phyloP scores from a whole-genome alignment of 1,140 invertebrate species.

The Carposina sasakii region DNA sequence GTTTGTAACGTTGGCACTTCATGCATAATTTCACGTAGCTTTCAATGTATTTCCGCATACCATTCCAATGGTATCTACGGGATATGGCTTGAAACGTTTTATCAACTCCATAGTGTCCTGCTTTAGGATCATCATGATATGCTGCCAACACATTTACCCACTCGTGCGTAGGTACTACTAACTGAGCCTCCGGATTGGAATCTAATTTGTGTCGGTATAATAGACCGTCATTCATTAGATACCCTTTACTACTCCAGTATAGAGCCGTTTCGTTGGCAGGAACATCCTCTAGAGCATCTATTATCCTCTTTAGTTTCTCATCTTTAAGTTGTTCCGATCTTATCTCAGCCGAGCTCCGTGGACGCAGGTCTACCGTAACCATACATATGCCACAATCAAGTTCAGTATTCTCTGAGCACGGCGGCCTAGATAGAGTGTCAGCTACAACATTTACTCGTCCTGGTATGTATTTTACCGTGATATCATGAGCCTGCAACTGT shows the following conservation, averaged over 20 bases:
- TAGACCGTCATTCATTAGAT: conserved; percentile 13
- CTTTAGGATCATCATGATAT: conserved; percentile 35
- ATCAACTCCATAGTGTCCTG: conserved; percentile 29
- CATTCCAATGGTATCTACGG: conserved; percentile 15
- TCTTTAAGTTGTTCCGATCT: conserved; percentile 9
- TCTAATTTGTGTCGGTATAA: conserved; percentile 15
- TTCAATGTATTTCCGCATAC: conserved; percentile 10
- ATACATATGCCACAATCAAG: conserved; percentile 12
- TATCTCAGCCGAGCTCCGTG: neutral
- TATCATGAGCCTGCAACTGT: conserved; percentile 50
- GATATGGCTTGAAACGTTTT: conserved; percentile 11
- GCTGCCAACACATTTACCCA: conserved; percentile 18
- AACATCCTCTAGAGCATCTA: conserved; percentile 3
- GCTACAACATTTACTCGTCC: conserved; percentile 29
- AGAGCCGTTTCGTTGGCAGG: neutral
- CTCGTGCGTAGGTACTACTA: conserved; percentile 25
- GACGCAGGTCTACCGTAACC: conserved; percentile 12
- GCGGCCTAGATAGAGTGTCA: conserved; percentile 26
- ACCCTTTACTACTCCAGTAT: conserved; percentile 10
- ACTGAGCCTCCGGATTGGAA: conserved; percentile 25
- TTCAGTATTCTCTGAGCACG: conserved; percentile 1
- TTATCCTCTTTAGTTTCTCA: conserved; percentile 5
- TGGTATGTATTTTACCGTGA: conserved; percentile 29
- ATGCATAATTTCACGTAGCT: conserved; percentile 10
- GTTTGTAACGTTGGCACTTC: conserved; percentile 15